Percentiles rank a stretch among this genome's conserved stretches.
Conservation (phyloP, 2,113 vertebrate genomes). For the Seriola dumerili region DNA sequence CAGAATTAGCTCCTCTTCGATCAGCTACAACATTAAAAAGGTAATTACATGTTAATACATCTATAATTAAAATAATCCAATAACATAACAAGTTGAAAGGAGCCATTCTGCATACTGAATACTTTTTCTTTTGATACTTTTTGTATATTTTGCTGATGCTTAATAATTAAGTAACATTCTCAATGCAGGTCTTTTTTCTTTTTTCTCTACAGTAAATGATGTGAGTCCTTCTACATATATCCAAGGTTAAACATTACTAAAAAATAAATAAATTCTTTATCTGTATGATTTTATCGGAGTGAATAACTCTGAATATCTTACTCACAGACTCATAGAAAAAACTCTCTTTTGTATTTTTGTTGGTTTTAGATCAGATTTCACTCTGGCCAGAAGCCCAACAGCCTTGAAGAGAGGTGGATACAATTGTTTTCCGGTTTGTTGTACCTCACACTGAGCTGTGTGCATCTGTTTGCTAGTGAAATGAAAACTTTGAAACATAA, state of each 20-base stretch:
- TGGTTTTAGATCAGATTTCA: background rate
- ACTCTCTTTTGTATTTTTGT: background rate
- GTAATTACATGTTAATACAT: background rate
- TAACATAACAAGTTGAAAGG: background rate
- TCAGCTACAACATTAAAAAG: background rate
- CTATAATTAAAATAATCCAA: background rate
- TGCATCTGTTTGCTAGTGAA: conserved; percentile 13
- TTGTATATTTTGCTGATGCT: background rate
- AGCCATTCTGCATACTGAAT: background rate
- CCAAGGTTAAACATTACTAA: background rate
- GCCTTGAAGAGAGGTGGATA: background rate
- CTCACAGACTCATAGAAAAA: background rate
- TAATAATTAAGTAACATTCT: background rate
- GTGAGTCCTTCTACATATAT: background rate
- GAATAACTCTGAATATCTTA: background rate
- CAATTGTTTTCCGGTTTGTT: conserved; percentile 3
- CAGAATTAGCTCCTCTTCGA: background rate
- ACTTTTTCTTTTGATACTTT: background rate
- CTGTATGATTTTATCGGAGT: background rate
- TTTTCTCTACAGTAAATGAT: background rate
- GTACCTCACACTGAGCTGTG: conserved; percentile 33
- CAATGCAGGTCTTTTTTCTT: too few relatives aligned
- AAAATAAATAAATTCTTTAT: background rate
- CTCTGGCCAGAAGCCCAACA: background rate
- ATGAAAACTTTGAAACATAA: conserved; percentile 35